A percentile compares a stretch with the other conserved stretches of the same genome.
Conservation (phyloP, 64 coral and sea anemone species). For the Porites australiensis region DNA sequence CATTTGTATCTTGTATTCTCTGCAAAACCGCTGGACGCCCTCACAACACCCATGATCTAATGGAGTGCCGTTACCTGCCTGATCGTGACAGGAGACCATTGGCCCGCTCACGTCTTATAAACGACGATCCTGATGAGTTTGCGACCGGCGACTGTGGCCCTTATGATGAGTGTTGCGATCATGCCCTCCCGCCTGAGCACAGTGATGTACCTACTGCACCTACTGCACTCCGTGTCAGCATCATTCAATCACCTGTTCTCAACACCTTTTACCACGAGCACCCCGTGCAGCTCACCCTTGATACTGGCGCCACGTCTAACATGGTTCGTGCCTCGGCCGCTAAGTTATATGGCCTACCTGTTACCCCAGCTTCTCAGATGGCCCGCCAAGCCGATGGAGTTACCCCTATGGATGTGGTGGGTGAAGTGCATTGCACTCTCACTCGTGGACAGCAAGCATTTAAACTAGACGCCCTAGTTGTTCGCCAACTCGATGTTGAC, state of each 20-base stretch:
- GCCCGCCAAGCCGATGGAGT: slow-evolving; percentile 36
- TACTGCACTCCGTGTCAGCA: slow-evolving; percentile 24
- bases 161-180: not conserved
- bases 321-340: slow-evolving; percentile 39
- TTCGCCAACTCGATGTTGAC: slow-evolving; percentile 27
- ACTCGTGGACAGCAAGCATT: slow-evolving; percentile 13
- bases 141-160: not conserved
- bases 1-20: too few relatives aligned
- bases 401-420: slow-evolving; percentile 46
- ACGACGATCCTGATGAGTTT: not conserved
- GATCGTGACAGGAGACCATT: not conserved
- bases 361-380: slow-evolving; percentile 9
- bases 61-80: not conserved
- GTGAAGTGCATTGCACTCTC: slow-evolving; percentile 46
- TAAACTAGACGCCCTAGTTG: slow-evolving; percentile 48
- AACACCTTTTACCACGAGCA: too few relatives aligned
- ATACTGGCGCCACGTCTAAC: slow-evolving; percentile 31
- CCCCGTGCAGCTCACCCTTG: too few relatives aligned
- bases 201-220: not conserved
- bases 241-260: not conserved
- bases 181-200: not conserved
- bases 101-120: not conserved
- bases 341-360: slow-evolving; percentile 26
- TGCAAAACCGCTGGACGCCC: slow-evolving; percentile 3
- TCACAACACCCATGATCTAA: not conserved